Percentiles rank a stretch among this genome's conserved stretches.
Conservation (phyloP, 1,140 invertebrate genomes). For the Carcinoscorpius rotundicauda region DNA sequence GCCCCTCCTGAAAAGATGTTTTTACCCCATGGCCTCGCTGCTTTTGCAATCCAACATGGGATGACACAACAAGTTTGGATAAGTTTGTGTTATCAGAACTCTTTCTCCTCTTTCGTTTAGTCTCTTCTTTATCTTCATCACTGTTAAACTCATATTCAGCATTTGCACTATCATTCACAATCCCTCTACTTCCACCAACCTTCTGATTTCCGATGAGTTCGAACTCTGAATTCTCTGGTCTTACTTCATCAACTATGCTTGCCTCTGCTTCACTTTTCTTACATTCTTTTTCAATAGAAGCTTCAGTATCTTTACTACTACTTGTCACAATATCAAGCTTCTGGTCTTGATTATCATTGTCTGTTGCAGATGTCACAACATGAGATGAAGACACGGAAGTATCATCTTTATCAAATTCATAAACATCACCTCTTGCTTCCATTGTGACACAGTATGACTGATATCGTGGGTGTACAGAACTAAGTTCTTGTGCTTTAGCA, state of each 20-base stretch:
- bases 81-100: constrained; percentile 19
- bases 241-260: constrained; percentile 39
- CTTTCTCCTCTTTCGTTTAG: constrained; percentile 17
- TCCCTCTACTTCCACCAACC: no score
- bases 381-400: constrained; percentile 20
- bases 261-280: constrained; percentile 30
- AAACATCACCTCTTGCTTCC: constrained; percentile 20
- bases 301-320: constrained; percentile 12
- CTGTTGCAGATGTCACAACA: constrained; percentile 2
- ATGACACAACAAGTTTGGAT: neutral
- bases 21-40: constrained; percentile 6
- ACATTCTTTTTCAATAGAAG: constrained; percentile 5
- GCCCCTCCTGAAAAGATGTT: constrained; percentile 3
- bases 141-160: constrained; percentile 2
- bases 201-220: no score
- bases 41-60: no score
- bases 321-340: constrained; percentile 26
- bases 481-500: constrained; percentile 16
- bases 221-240: no score
- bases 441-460: constrained; percentile 24
- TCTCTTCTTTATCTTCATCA: constrained; percentile 18
- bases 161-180: no score
- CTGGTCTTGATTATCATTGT: constrained; percentile 3
- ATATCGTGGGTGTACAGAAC: constrained; percentile 19
- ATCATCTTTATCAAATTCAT: constrained; percentile 15